A percentile compares a stretch with the other conserved stretches of the same genome.
Evolutionary conservation across 2,113 vertebrate species (phyloP).

Genomic region (Hippocampus barbouri): DNA sequence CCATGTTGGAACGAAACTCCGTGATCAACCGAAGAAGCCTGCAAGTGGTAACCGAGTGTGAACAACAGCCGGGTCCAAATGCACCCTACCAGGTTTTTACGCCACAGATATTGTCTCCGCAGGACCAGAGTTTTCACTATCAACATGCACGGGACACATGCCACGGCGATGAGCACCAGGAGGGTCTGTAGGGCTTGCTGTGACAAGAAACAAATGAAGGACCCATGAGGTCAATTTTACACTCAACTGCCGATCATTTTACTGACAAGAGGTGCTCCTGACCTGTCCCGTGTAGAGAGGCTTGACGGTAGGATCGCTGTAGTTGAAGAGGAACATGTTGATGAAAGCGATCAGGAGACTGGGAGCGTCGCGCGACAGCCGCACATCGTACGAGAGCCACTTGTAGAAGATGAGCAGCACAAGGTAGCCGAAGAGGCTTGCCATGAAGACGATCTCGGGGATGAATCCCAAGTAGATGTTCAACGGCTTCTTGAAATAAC

Average conservation of each 20-base stretch:
- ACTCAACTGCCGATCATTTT: not conserved
- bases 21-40: too few species aligned
- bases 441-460: constrained; percentile 94
- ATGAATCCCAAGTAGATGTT: constrained; percentile 96
- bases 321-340: constrained; percentile 98
- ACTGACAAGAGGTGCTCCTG: not conserved
- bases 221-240: not conserved
- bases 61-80: not conserved
- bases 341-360: constrained; percentile 97
- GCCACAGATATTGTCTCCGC: constrained; percentile 83
- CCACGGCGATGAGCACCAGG: constrained; percentile 84
- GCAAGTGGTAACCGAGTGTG: not conserved
- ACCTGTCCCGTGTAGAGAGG: constrained; percentile 95
- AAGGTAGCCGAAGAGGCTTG: constrained; percentile 89
- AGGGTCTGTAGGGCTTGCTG: constrained; percentile 85
- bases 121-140: constrained; percentile 88
- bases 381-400: constrained; percentile 83
- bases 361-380: constrained; percentile 81
- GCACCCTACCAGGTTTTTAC: constrained; percentile 83
- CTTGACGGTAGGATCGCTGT: constrained; percentile 73
- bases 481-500: constrained; percentile 92
- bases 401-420: constrained; percentile 93
- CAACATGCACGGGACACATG: constrained; percentile 93
- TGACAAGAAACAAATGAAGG: not conserved
- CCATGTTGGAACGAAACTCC: too few species aligned